Conservation (phyloP, 2,797 vertebrate genomes). For the Tapirus indicus region DNA sequence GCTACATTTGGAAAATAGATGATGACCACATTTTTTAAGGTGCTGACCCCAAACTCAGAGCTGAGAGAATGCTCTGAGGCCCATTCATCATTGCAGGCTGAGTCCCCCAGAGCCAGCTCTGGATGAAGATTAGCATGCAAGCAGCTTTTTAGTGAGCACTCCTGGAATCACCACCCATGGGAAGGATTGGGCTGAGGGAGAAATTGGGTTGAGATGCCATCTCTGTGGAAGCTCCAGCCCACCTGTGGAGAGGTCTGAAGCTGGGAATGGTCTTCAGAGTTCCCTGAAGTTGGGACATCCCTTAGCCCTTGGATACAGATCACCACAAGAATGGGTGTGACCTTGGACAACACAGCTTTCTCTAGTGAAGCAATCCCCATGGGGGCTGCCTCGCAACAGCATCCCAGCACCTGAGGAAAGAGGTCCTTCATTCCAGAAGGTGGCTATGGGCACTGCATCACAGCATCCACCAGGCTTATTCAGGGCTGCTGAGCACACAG, state of each 20-base stretch:
- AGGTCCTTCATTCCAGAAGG: not conserved
- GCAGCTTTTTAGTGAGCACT: rapidly evolving
- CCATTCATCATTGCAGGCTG: rapidly evolving
- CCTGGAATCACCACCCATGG: rapidly evolving
- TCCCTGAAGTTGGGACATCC: not conserved
- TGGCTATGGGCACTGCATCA: rapidly evolving
- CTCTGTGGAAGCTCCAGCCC: not conserved
- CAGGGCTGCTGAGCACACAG: rapidly evolving
- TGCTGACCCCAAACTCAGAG: not conserved
- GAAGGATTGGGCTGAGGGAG: not conserved
- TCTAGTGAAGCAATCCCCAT: not conserved
- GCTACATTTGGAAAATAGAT: not conserved
- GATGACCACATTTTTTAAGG: not conserved
- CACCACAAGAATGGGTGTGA: not conserved
- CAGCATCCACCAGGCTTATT: not conserved
- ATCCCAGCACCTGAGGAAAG: not conserved
- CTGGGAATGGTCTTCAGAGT: no score
- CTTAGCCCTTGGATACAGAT: not conserved
- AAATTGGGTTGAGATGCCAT: not conserved
- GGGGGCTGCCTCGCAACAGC: not conserved
- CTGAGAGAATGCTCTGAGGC: rapidly evolving
- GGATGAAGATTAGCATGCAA: rapidly evolving
- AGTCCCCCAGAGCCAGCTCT: not conserved
- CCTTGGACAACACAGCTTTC: not conserved
- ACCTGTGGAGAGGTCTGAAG: not conserved